Base-by-base conservation (phyloP, 2,797 vertebrate species). In the Emydoidea blandingii region DNA sequence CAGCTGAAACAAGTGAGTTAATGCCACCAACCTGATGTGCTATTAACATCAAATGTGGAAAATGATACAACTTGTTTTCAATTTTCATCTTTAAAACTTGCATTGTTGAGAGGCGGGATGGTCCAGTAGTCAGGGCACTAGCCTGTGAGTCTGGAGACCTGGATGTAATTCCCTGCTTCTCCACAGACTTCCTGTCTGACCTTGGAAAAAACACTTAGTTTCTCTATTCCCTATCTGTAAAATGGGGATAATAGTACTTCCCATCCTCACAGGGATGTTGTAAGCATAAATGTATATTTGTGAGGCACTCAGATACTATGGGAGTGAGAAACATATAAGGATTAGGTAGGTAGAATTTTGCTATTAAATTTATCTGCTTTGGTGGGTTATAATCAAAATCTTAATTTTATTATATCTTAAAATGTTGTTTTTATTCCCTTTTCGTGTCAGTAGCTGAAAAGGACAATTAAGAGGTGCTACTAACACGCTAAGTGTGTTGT, bases 21-120 rank as follows among this genome's bases (percentile, higher is more conserved):
- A 62, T 47, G 27, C 1, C 6, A 37, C 29, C 4, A 49, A 37
- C 65, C 4, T 79, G 29, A 25, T 83, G 12, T 79, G 3, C 3
- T 34, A 4, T 44, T 83, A 29, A 4, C 59, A 49, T 47, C 7
- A 29, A 47, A 47, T 8, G 37, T 89, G 19, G 49, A 12, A 41
- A 94, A 50, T 81, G 1, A 1, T 53, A 34, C 25, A 5, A 2
- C 57, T 95, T 80, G 27, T 47, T 87, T 12, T 29, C 34, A 87
- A 90, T 91, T 94, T 95, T 94, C 47, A 79, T 47, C 21, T 90
- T 83, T 29, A 47, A 53, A 19, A 78, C 47, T 49, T 76, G 25
- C 23, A 23, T 37, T 72, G 37, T 72, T 23, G 19, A 72, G n/a
- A 72, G 21, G 68, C 12, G 11, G n/a, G 19, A 72, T 72, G 37